Base-by-base conservation (phyloP, 2,113 vertebrate genomes). In the Tragelaphus buxtoni region DNA sequence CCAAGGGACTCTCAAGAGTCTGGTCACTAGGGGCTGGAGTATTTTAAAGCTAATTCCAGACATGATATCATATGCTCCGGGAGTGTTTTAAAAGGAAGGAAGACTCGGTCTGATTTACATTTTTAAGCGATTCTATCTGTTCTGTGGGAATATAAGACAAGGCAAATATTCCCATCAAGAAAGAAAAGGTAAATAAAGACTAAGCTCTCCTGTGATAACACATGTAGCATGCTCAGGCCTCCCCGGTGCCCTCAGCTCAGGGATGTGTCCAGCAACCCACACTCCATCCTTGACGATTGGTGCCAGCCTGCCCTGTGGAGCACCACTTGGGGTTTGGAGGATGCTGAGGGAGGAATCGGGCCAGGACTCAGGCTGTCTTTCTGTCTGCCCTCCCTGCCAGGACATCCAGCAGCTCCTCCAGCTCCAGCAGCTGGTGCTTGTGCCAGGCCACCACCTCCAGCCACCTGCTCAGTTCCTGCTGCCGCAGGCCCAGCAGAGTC, bases 391-490 rank as follows among this genome's bases (percentile, higher is more conserved):
- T 55, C 77, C 83, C 69, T 47, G 39, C 49, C 86, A 99, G 99
- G 99, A 99, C 98, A 99, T 99, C 97, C 99, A 99, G 98, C 99
- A 99, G 98, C 96, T 99, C 96, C 98, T 99, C 91, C 99, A 99
- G 98, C 99, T 99, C 88, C 99, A 99, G 98, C 99, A 99, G 98
- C 95, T 99, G 97, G 99, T 99, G 88, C 98, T 99, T 51, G 99
- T 99, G 58, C 99, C 99, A 0, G 99, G 99, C 61, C 99, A 99
- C 96, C 98, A 99, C 79, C 98, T 99, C 93, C 98, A 98, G n/a
- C 99, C 99, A 60, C 99, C 99, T 69, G 99, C 99, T 97, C 99
- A 99, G 98, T 99, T 99, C 98, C 99, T 99, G 98, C 98, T 99
- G 97, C 99, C 99, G 35, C 99, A 99, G 98, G 98, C 99, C 63